These are phyloP conservation scores for Zalophus californianus DNA, from an alignment of 2,797 vertebrate species.

Conservation along the genomic window DNA sequence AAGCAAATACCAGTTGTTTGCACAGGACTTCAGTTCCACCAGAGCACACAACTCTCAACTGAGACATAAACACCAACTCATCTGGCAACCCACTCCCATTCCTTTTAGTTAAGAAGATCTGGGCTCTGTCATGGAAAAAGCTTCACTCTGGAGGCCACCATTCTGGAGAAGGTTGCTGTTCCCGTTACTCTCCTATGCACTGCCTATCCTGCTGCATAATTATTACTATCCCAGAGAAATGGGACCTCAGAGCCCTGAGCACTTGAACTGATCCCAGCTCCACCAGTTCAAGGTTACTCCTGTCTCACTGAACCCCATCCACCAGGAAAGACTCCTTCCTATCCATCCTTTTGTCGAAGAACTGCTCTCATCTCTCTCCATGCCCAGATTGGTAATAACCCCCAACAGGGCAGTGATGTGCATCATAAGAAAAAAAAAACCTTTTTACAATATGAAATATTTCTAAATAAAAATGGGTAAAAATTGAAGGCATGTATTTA, in stretches of 20 bases:
- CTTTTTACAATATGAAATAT: neutral
- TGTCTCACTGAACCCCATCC: neutral
- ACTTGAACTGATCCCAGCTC: neutral
- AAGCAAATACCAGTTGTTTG: neutral
- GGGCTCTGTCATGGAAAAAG: neutral
- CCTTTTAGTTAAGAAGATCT: neutral
- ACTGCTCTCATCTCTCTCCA: neutral
- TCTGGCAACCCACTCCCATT: neutral
- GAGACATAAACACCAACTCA: neutral
- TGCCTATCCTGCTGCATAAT: neutral
- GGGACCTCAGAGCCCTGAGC: neutral
- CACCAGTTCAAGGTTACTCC: neutral
- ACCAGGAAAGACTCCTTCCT: neutral
- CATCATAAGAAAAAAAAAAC: neutral
- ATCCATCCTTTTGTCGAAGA: neutral
- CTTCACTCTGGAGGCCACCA: neutral
- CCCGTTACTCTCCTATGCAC: neutral
- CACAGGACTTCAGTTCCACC: neutral
- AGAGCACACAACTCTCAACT: neutral
- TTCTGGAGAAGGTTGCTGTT: neutral
- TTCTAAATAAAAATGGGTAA: slow-evolving; percentile 46
- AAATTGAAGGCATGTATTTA: slow-evolving; percentile 46
- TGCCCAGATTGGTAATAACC: neutral
- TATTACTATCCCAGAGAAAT: neutral
- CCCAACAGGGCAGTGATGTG: neutral